Evolutionary conservation across 1,140 invertebrate species (phyloP).

Genomic region (Drosophila bifasciata): DNA sequence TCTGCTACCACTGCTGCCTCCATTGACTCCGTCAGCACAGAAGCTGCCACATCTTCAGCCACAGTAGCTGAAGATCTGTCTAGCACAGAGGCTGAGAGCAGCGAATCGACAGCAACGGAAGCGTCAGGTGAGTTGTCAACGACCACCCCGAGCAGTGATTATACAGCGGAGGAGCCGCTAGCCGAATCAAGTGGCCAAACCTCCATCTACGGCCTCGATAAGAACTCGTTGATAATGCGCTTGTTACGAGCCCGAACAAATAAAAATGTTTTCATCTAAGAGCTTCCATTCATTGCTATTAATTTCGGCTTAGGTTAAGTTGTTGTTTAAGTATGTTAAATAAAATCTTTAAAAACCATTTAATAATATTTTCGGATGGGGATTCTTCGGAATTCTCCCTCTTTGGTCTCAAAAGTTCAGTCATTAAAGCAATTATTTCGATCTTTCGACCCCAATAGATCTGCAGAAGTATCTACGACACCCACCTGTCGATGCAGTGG

Average conservation of each 20-base stretch:
- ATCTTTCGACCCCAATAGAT: too few relatives aligned
- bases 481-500: too few relatives aligned
- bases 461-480: too few relatives aligned
- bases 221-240: conserved; percentile 69
- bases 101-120: conserved; percentile 8
- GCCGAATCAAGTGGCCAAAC: conserved; percentile 36
- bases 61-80: conserved; percentile 9
- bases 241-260: conserved; percentile 62
- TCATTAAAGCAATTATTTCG: too few relatives aligned
- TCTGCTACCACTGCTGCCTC: not conserved
- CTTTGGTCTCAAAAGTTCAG: not conserved
- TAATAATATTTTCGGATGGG: not conserved
- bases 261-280: conserved; percentile 56
- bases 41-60: conserved; percentile 1
- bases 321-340: conserved; percentile 12
- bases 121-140: not conserved
- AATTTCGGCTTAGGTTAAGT: conserved; percentile 5
- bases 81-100: conserved; percentile 23
- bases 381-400: not conserved
- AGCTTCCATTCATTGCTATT: not conserved
- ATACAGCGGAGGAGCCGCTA: conserved; percentile 45
- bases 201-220: conserved; percentile 66
- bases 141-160: conserved; percentile 35
- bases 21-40: not conserved
- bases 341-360: not conserved